Evolutionary conservation across 2,113 vertebrate genomes (phyloP).

Genomic region (Phrynosoma blainvillii): DNA sequence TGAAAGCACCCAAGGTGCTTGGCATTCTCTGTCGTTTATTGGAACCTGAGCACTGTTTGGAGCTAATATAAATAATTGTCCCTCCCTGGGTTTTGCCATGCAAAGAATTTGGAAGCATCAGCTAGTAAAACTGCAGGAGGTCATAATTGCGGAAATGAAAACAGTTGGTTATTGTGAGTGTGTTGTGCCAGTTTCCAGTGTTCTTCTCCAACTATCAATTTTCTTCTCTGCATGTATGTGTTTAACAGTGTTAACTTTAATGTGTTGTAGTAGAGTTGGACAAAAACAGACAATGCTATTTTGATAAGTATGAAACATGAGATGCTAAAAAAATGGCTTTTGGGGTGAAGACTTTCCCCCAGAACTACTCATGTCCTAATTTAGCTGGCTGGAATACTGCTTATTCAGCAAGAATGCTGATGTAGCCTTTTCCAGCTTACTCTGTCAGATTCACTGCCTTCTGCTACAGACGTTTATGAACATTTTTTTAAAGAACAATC

Average conservation of each 20-base stretch:
- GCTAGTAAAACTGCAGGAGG: conserved; percentile 23
- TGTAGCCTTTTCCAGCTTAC: background rate
- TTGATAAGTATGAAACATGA: background rate
- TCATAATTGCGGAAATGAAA: conserved; percentile 42
- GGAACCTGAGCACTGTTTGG: conserved; percentile 23
- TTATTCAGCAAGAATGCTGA: background rate
- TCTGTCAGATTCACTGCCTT: background rate
- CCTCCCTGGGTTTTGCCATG: conserved; percentile 9
- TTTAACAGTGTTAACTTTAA: conserved; percentile 24
- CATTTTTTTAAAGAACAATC: background rate
- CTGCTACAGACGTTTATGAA: no score
- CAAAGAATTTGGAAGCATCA: conserved; percentile 32
- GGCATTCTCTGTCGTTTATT: background rate
- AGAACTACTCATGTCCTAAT: background rate
- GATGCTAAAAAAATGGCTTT: background rate
- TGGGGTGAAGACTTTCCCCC: background rate
- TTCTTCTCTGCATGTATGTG: conserved; percentile 35
- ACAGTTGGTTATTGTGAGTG: conserved; percentile 28
- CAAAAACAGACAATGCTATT: conserved; percentile 3
- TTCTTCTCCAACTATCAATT: conserved; percentile 27
- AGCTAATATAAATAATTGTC: conserved; percentile 14
- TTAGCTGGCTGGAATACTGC: background rate
- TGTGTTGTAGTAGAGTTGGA: conserved; percentile 19
- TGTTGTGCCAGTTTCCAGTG: conserved; percentile 17
- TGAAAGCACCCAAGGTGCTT: conserved; percentile 6